Evolutionary conservation across 2,113 vertebrate genomes (phyloP).

Genomic region (Phalacrocorax carbo): DNA sequence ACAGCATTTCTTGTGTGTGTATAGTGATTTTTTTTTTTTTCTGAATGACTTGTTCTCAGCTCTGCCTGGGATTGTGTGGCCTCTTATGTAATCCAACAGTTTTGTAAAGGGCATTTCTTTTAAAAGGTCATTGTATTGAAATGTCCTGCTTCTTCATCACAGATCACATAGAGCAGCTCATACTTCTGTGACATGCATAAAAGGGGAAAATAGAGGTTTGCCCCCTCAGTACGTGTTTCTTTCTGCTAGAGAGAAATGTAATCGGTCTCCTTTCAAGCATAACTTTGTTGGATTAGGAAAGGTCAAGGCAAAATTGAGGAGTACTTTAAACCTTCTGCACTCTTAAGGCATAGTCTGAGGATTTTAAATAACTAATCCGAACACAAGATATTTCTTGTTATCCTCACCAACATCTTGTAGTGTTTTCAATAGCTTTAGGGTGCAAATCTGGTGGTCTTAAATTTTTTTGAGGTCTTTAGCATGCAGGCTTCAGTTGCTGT

Average conservation of each 20-base stretch:
- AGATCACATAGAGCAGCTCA: not conserved
- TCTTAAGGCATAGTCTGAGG: not conserved
- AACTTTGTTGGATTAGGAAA: not conserved
- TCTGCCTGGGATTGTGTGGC: not conserved
- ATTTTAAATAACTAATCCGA: not conserved
- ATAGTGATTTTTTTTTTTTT: not conserved
- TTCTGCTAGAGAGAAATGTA: not conserved
- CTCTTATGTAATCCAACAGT: not conserved
- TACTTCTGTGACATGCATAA: not conserved
- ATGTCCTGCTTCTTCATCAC: not conserved
- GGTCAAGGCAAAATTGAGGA: not conserved
- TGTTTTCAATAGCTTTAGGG: not conserved
- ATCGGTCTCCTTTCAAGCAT: not conserved
- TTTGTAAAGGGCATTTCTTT: conserved; percentile 10
- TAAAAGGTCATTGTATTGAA: not conserved
- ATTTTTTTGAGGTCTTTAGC: not conserved
- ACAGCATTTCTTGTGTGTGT: not conserved
- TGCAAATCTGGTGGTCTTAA: not conserved
- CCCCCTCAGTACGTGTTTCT: not conserved
- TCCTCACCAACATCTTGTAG: not conserved
- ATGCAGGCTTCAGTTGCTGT: not conserved
- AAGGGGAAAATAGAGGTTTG: not conserved
- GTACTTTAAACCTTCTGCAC: not conserved
- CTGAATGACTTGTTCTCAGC: not conserved
- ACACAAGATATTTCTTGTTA: fast-evolving